These are phyloP conservation scores for Melozone crissalis DNA, from an alignment of 2,113 vertebrate genomes.

Conservation along the genomic window DNA sequence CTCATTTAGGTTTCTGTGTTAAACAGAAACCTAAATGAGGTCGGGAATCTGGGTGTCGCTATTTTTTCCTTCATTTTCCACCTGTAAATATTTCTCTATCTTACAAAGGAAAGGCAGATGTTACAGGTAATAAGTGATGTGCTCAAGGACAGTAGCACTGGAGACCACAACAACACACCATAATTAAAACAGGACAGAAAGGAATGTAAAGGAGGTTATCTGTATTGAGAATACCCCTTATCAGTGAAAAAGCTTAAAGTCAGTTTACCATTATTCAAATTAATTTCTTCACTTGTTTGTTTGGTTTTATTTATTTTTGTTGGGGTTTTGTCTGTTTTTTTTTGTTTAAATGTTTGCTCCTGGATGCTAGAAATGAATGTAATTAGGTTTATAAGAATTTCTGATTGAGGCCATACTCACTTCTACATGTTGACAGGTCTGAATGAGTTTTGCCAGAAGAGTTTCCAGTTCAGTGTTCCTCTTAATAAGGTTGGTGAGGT, in stretches of 20 bases:
- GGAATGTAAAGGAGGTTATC: not conserved
- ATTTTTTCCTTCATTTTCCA: not conserved
- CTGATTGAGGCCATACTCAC: constrained; percentile 75
- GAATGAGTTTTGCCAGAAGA: constrained; percentile 96
- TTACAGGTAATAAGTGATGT: not conserved
- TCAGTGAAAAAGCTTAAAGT: not conserved
- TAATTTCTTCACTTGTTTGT: not conserved
- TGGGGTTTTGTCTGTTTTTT: not conserved
- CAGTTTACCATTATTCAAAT: not conserved
- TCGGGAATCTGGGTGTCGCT: not conserved
- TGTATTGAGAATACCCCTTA: not conserved
- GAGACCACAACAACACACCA: not conserved
- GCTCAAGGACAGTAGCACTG: not conserved
- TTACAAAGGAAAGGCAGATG: not conserved
- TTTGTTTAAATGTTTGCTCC: not conserved
- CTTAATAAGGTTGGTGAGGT: constrained; percentile 96
- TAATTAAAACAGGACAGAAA: not conserved
- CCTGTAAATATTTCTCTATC: not conserved
- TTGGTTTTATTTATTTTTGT: not conserved
- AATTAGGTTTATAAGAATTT: not conserved
- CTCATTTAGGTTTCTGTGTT: no score
- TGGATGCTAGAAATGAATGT: not conserved
- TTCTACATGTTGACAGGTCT: constrained; percentile 98
- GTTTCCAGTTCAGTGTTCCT: constrained; percentile 98
- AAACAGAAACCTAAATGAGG: not conserved